A percentile compares a stretch with the other conserved stretches of the same genome.
Evolutionary conservation across 2,797 vertebrate genomes (phyloP).

Genomic region (Phaenicophaeus curvirostris): DNA sequence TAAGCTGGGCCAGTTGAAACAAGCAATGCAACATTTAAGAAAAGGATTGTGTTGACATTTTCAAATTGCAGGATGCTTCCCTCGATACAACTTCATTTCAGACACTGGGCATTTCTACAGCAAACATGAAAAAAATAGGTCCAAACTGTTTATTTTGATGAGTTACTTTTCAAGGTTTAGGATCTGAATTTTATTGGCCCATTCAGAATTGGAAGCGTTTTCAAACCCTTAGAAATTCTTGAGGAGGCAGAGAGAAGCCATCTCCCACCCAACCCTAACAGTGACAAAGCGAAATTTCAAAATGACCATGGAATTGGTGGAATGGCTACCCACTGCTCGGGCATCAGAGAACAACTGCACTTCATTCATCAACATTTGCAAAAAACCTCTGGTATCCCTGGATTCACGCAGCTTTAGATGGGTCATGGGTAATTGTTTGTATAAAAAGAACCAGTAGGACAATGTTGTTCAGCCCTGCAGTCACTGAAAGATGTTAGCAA

Average conservation of each 20-base stretch:
- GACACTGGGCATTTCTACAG: background rate
- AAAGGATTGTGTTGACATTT: background rate
- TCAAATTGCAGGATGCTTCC: background rate
- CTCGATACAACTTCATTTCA: background rate
- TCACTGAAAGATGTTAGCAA: background rate
- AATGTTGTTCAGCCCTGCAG: background rate
- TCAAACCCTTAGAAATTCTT: background rate
- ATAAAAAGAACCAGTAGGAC: background rate
- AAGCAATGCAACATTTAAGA: background rate
- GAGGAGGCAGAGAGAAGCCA: background rate
- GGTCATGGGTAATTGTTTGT: slow-evolving; percentile 10
- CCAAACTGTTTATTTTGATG: background rate
- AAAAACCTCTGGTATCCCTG: background rate
- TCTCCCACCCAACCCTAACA: background rate
- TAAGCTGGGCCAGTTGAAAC: background rate
- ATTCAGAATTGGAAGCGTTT: background rate
- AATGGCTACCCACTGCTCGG: background rate
- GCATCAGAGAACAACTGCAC: fast-evolving
- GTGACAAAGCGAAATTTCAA: background rate
- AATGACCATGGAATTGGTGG: background rate
- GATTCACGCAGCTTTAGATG: background rate
- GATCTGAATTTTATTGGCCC: background rate
- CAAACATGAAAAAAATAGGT: background rate
- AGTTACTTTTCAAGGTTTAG: background rate
- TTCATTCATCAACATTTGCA: slow-evolving; percentile 3